These are phyloP conservation scores for Agrilus cyanescens DNA, from an alignment of 2,888 invertebrate genomes.

Conservation along the genomic window DNA sequence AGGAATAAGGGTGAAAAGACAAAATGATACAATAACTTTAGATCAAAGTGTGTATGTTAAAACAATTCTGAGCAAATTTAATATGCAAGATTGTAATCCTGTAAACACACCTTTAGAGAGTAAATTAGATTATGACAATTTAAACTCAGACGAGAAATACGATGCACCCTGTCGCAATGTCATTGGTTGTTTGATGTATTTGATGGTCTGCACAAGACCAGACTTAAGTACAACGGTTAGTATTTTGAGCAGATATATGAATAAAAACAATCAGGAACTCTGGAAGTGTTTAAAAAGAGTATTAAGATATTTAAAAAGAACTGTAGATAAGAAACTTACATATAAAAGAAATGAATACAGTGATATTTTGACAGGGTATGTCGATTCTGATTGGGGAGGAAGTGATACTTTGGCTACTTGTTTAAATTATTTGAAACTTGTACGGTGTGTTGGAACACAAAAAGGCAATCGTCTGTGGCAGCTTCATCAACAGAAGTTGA, in stretches of 20 bases:
- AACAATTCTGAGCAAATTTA: no score
- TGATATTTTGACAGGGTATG: conserved; percentile 18
- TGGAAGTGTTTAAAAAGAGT: conserved; percentile 20
- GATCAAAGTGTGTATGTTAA: no score
- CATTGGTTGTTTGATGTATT: no score
- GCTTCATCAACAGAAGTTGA: conserved; percentile 12
- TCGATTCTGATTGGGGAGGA: conserved; percentile 21
- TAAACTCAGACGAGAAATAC: no score
- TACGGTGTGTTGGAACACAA: conserved; percentile 18
- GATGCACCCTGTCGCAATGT: no score
- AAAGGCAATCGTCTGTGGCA: conserved; percentile 16
- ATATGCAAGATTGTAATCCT: no score
- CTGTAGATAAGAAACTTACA: conserved; percentile 18
- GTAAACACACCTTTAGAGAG: no score
- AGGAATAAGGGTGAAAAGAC: conserved; percentile 13
- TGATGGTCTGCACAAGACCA: no score
- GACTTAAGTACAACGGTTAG: no score
- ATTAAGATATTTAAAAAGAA: conserved; percentile 21
- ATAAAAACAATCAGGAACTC: conserved; percentile 17
- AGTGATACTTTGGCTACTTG: conserved; percentile 13
- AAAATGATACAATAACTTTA: conserved; percentile 4
- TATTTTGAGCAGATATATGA: no score
- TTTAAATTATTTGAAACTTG: conserved; percentile 11
- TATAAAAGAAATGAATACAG: conserved; percentile 15
- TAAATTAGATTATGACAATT: no score